Conservation (phyloP, 2,113 vertebrate genomes). For the Heptranchias perlo region DNA sequence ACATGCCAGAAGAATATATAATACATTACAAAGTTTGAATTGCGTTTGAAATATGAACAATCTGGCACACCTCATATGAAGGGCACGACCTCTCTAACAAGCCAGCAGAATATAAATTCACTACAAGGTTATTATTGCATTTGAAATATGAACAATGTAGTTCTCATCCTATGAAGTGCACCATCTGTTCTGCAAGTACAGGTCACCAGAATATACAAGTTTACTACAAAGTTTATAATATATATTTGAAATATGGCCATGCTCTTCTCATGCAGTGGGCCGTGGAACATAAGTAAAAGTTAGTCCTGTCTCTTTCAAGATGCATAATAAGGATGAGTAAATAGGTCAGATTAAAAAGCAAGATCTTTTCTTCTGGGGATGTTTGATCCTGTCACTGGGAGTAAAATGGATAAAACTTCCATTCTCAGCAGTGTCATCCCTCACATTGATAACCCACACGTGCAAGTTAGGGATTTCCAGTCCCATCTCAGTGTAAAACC, state of each 20-base stretch:
- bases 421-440: not conserved
- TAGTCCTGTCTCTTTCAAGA: not conserved
- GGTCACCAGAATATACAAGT: not conserved
- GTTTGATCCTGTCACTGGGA: not conserved
- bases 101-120: not conserved
- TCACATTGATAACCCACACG: not conserved
- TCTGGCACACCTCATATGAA: not conserved
- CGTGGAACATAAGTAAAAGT: not conserved
- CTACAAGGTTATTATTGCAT: not conserved
- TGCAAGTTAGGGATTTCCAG: not conserved
- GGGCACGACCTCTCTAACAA: not conserved
- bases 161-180: not conserved
- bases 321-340: not conserved
- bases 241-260: not conserved
- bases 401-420: not conserved
- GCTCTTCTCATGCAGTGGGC: not conserved
- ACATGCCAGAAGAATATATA: not conserved
- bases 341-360: not conserved
- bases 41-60: not conserved
- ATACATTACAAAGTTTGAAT: not conserved
- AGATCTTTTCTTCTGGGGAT: not conserved
- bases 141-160: not conserved
- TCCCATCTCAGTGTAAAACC: not conserved
- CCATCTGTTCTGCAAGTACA: not conserved
- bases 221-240: constrained; percentile 17